Evolutionary conservation across 2,888 invertebrate genomes (phyloP), one percentile per base, ranked within the genome.

Genomic region (Scaptomyza cyrtandrae): DNA sequence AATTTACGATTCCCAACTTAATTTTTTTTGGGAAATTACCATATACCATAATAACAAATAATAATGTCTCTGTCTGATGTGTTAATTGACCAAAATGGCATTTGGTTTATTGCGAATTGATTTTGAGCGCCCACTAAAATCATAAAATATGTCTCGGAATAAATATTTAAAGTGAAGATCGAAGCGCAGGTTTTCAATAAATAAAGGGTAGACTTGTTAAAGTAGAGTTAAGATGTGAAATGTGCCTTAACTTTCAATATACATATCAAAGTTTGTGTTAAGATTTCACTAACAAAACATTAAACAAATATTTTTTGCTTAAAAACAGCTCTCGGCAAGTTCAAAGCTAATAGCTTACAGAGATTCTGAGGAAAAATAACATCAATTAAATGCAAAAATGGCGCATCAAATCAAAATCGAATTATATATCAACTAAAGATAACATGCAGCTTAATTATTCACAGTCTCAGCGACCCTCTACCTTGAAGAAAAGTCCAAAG

Each of bases 371-470:
- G 83, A 84, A 71, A 64, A 66, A 61, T 41, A 68, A 63, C 84
- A 71, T 62, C 88, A 88, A 84, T 88, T 88, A 86, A 84, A 86
- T 88, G 89, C 78, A 63, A 85, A 85, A 85, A 88, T 80, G 85
- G 69, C 84, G 85, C 69, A 84, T 50, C 87, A 55, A 85, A 88
- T 88, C 65, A 63, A 78, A 88, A 78, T 86, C 74, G 65, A 88
- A 88, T 88, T 72, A 76, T 76, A 72, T 76, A 74, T 74, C 79
- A 69, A 75, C 71, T 69, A 46, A 70, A 72, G 88, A 84, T 84
- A 88, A 84, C 88, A 84, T 84, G 69, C 49, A 55, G 87, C 87
- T 84, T 64, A 86, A 85, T 86, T 88, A 56, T 80, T 54, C 70
- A 88, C 86, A 83, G 71, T 64, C 39, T 4, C 43, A 14, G 35